A percentile compares a stretch with the other conserved stretches of the same genome.
Evolutionary conservation across 2,888 invertebrate species (phyloP).

Genomic region (Entomobrya multifasciata): DNA sequence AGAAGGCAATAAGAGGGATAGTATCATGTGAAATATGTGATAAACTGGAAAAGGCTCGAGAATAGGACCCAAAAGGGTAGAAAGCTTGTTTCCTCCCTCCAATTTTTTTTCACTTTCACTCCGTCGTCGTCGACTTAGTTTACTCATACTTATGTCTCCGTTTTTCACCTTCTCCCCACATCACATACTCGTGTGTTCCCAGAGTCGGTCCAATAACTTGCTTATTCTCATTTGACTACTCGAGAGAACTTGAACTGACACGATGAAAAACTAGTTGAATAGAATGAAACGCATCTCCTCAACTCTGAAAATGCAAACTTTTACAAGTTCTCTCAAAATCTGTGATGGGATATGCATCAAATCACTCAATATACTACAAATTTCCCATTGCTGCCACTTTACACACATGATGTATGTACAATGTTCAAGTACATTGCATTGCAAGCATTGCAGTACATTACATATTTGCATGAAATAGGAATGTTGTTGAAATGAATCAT

Average conservation of each 20-base stretch:
- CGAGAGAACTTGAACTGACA: neutral
- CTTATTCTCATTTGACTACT: conserved; percentile 51
- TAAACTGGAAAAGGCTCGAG: conserved; percentile 57
- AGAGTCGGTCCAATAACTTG: conserved; percentile 56
- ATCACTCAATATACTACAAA: no score
- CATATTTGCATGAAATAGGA: neutral
- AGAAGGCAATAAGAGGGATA: conserved; percentile 41
- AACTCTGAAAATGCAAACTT: no score
- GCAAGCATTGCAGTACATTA: conserved; percentile 6
- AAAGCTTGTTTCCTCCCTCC: conserved; percentile 52
- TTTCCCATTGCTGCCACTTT: no score
- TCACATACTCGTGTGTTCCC: neutral
- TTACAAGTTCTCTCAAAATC: no score
- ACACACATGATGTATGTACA: no score
- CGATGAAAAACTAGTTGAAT: neutral
- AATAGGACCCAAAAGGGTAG: conserved; percentile 65
- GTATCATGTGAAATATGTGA: conserved; percentile 63
- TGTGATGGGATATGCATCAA: no score
- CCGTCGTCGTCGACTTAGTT: conserved; percentile 5
- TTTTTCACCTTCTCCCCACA: conserved; percentile 11
- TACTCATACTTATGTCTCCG: conserved; percentile 50
- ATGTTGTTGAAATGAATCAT: no score
- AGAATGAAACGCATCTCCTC: no score
- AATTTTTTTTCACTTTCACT: conserved; percentile 61
- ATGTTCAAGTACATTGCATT: no score